Conservation (phyloP, 1,140 invertebrate genomes). For the Carcinoscorpius rotundicauda region DNA sequence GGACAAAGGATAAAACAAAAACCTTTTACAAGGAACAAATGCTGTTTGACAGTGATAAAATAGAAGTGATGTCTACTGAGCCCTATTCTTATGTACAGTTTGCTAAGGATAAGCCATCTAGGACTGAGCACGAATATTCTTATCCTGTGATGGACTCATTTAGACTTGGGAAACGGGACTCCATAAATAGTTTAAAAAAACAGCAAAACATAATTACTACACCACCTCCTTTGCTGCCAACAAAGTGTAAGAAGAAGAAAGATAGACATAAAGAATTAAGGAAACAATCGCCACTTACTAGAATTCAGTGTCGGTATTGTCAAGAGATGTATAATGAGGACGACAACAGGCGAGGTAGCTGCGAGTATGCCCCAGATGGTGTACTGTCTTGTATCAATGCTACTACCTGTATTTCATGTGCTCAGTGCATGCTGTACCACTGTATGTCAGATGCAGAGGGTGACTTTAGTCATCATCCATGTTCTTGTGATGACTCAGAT, state of each 20-base stretch:
- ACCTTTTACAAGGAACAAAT: slow-evolving; percentile 10
- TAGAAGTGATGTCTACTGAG: slow-evolving; percentile 31
- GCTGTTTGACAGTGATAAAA: slow-evolving; percentile 19
- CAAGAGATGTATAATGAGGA: slow-evolving; percentile 46
- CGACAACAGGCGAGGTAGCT: slow-evolving; percentile 65
- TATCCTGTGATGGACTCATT: slow-evolving; percentile 56
- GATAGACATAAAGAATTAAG: slow-evolving; percentile 15
- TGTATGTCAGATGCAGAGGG: slow-evolving; percentile 73
- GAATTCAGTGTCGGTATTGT: slow-evolving; percentile 36
- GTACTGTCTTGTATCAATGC: slow-evolving; percentile 63
- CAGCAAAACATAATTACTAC: slow-evolving; percentile 42
- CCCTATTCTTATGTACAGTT: slow-evolving; percentile 77
- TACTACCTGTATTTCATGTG: slow-evolving; percentile 62
- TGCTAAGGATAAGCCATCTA: slow-evolving; percentile 41
- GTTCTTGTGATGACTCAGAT: slow-evolving; percentile 47
- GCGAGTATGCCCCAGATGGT: slow-evolving; percentile 77
- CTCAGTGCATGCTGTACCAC: slow-evolving; percentile 80
- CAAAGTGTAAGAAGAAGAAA: slow-evolving; percentile 47
- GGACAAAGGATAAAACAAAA: slow-evolving; percentile 14
- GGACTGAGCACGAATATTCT: slow-evolving; percentile 59
- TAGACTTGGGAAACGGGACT: slow-evolving; percentile 28
- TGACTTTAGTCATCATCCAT: slow-evolving; percentile 58
- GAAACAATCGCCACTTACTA: neutral
- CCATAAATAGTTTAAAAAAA: slow-evolving; percentile 42
- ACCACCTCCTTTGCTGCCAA: slow-evolving; percentile 38